Percentiles rank a stretch among this genome's conserved stretches.
phyloP scores from a whole-genome alignment of 2,797 vertebrate genomes.

The Alfaro cultratus region DNA sequence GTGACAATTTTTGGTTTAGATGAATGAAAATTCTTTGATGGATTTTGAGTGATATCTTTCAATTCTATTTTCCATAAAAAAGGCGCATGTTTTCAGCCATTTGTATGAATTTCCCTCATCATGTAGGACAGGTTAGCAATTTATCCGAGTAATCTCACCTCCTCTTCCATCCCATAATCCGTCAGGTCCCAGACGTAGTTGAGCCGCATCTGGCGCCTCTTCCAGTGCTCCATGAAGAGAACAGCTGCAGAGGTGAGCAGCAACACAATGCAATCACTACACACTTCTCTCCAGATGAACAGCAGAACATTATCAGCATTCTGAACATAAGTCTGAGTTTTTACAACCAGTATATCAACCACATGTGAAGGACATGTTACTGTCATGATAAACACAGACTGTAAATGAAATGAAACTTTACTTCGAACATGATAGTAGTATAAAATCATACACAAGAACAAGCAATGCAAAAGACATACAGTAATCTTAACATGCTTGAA shows the following conservation, averaged over 20 bases:
- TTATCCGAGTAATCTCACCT: slow-evolving; percentile 79
- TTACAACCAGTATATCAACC: neutral
- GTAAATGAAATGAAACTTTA: neutral
- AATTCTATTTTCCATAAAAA: neutral
- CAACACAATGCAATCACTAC: slow-evolving; percentile 20
- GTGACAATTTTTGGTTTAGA: neutral
- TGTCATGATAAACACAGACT: neutral
- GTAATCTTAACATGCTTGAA: too few species aligned
- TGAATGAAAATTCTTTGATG: neutral
- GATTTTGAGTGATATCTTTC: neutral
- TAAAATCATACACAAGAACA: too few species aligned
- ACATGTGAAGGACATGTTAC: neutral
- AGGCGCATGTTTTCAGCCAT: neutral
- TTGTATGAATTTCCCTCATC: neutral
- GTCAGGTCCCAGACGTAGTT: slow-evolving; percentile 98
- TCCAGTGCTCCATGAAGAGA: slow-evolving; percentile 99
- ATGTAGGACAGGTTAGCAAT: neutral
- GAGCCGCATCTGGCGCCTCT: slow-evolving; percentile 95
- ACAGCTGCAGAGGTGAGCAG: slow-evolving; percentile 81
- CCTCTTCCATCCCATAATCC: slow-evolving; percentile 92
- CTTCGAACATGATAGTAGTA: too few species aligned
- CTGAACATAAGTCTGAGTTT: neutral
- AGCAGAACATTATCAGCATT: neutral
- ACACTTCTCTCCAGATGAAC: neutral
- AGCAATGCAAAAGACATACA: too few species aligned